phyloP scores from a whole-genome alignment of 2,888 invertebrate genomes.

The Romanomermis culicivorax region DNA sequence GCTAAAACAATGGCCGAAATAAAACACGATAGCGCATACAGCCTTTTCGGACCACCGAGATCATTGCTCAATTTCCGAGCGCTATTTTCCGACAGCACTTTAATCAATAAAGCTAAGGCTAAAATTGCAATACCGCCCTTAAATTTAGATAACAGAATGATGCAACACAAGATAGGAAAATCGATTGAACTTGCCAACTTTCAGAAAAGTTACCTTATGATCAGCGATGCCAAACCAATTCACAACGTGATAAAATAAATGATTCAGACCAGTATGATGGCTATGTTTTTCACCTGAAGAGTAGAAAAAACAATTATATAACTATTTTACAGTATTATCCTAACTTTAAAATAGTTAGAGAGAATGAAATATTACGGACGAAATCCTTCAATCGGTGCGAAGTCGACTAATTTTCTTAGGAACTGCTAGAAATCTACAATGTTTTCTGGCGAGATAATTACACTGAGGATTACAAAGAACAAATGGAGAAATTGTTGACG shows the following conservation, averaged over 20 bases:
- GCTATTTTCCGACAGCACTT: constrained; percentile 17
- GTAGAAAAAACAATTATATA: not conserved
- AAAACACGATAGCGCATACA: constrained; percentile 31
- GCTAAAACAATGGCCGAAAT: constrained; percentile 31
- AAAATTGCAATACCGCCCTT: constrained; percentile 36
- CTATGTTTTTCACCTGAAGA: constrained; percentile 29
- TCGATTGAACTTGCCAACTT: constrained; percentile 16
- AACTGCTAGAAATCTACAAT: too few relatives aligned
- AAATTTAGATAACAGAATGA: constrained; percentile 15
- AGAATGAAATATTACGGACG: too few relatives aligned
- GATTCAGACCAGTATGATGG: constrained; percentile 33
- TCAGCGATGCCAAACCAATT: constrained; percentile 36
- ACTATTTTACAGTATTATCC: too few relatives aligned
- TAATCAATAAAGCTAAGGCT: constrained; percentile 31
- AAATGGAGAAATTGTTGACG: too few relatives aligned
- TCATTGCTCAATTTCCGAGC: constrained; percentile 34
- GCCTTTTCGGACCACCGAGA: constrained; percentile 33
- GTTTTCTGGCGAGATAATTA: too few relatives aligned
- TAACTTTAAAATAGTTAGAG: too few relatives aligned
- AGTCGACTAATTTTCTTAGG: too few relatives aligned
- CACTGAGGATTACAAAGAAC: too few relatives aligned
- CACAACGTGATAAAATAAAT: constrained; percentile 34
- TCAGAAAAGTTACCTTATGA: constrained; percentile 32
- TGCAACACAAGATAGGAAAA: too few relatives aligned
- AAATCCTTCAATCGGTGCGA: too few relatives aligned